These are phyloP conservation scores for Brienomyrus brachyistius DNA, from an alignment of 2,113 vertebrate species.

Conservation along the genomic window DNA sequence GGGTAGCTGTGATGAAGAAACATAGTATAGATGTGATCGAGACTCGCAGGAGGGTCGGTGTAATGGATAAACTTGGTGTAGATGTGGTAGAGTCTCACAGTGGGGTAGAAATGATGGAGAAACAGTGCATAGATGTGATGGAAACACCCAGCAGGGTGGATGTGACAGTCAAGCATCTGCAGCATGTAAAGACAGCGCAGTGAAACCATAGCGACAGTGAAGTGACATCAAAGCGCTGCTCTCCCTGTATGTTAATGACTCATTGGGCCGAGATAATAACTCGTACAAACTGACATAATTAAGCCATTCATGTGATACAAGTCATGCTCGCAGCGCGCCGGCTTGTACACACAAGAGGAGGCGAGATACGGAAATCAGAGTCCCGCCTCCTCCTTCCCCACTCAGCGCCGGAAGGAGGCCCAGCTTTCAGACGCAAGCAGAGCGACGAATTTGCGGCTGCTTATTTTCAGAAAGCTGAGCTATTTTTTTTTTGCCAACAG, in stretches of 20 bases:
- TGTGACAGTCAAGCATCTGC: background rate
- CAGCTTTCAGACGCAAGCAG: background rate
- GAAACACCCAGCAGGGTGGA: background rate
- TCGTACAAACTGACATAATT: constrained; percentile 7
- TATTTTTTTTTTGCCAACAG: background rate
- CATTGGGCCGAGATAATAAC: constrained; percentile 8
- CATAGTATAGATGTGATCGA: background rate
- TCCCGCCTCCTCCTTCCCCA: background rate
- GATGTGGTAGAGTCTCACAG: background rate
- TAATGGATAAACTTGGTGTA: background rate
- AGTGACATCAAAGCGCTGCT: background rate
- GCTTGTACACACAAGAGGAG: constrained; percentile 6
- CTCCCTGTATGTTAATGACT: background rate
- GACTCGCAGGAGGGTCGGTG: background rate
- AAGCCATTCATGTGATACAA: constrained; percentile 11
- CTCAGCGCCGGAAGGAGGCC: background rate
- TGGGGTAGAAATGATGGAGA: background rate
- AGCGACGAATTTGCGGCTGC: background rate
- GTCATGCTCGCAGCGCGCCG: constrained; percentile 9
- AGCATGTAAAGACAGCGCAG: background rate
- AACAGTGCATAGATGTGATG: background rate
- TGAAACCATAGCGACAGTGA: constrained; percentile 3
- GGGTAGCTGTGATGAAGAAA: background rate
- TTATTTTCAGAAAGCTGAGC: background rate
- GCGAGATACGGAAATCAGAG: background rate